Percentiles rank a stretch among this genome's conserved stretches.
Evolutionary conservation across 2,888 invertebrate genomes (phyloP).

Genomic region (Lasioglossum villosulum): DNA sequence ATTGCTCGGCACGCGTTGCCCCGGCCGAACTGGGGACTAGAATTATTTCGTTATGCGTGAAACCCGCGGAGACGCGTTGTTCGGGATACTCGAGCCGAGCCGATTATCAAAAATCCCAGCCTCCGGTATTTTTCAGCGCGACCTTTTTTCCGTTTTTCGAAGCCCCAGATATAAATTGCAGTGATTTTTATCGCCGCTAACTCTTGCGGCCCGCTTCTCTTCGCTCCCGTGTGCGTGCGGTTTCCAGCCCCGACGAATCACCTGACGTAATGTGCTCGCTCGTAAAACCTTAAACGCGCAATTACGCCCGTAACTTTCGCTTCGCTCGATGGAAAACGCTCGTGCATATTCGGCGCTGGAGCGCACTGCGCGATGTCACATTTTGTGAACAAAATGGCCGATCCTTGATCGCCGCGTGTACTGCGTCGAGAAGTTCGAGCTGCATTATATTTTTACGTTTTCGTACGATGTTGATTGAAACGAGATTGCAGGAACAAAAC

Average conservation of each 20-base stretch:
- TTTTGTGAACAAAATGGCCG: background rate
- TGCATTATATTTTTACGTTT: background rate
- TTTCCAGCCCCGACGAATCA: slow-evolving; percentile 30
- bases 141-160: slow-evolving; percentile 6
- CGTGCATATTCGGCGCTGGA: slow-evolving; percentile 4
- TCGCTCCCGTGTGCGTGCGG: background rate
- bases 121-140: background rate
- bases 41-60: slow-evolving; percentile 54
- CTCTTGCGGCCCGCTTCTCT: slow-evolving; percentile 7
- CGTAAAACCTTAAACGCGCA: slow-evolving; percentile 51
- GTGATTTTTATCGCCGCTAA: slow-evolving; percentile 43
- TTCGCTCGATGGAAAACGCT: slow-evolving; percentile 30
- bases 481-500: background rate
- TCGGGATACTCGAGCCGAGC: background rate
- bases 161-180: slow-evolving; percentile 25
- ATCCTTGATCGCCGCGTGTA: background rate
- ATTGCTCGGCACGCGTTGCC: slow-evolving; percentile 18
- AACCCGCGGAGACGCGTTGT: slow-evolving; percentile 24
- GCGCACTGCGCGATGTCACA: background rate
- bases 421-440: background rate
- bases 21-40: slow-evolving; percentile 11
- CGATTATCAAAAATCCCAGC: slow-evolving; percentile 26
- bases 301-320: slow-evolving; percentile 31
- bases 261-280: slow-evolving; percentile 43
- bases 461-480: background rate